A percentile compares a stretch with the other conserved stretches of the same genome.
phyloP scores from a whole-genome alignment of 2,888 invertebrate species.

The Drosophila formosana region DNA sequence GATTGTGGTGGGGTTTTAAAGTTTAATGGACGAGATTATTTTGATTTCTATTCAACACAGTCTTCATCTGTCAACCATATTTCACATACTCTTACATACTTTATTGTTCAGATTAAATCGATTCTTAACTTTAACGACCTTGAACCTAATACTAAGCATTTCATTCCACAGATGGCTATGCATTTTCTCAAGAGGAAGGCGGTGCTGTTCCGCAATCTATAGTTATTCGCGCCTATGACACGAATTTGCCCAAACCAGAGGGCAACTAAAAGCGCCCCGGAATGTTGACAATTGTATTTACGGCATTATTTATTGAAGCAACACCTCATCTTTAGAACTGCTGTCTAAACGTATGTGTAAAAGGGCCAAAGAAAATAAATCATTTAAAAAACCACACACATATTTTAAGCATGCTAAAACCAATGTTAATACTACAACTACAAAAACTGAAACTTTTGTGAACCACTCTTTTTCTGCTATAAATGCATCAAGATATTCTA shows the following conservation, averaged over 20 bases:
- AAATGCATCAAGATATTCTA: slow-evolving; percentile 59
- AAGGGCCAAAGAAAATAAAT: slow-evolving; percentile 58
- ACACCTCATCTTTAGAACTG: slow-evolving; percentile 28
- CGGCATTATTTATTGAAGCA: slow-evolving; percentile 26
- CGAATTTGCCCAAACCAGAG: slow-evolving; percentile 93
- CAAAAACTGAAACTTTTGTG: slow-evolving; percentile 36
- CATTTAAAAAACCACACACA: slow-evolving; percentile 31
- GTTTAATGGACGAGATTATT: background rate
- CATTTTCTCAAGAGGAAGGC: slow-evolving; percentile 99
- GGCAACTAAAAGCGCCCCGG: slow-evolving; percentile 85
- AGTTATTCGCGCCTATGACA: slow-evolving; percentile 98
- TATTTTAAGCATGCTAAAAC: slow-evolving; percentile 30
- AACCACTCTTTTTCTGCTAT: slow-evolving; percentile 50
- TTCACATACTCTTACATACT: slow-evolving; percentile 23
- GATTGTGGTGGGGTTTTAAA: slow-evolving; percentile 1
- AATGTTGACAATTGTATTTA: slow-evolving; percentile 39
- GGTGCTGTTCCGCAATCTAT: slow-evolving; percentile 97
- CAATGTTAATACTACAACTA: slow-evolving; percentile 31
- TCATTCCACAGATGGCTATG: slow-evolving; percentile 93
- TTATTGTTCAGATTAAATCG: slow-evolving; percentile 2
- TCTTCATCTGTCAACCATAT: slow-evolving; percentile 23
- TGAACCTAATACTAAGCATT: slow-evolving; percentile 8
- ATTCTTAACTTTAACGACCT: background rate
- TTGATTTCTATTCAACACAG: background rate
- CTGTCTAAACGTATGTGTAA: slow-evolving; percentile 34